phyloP scores from a whole-genome alignment of 2,113 vertebrate species.

The Pampusana beccarii region DNA sequence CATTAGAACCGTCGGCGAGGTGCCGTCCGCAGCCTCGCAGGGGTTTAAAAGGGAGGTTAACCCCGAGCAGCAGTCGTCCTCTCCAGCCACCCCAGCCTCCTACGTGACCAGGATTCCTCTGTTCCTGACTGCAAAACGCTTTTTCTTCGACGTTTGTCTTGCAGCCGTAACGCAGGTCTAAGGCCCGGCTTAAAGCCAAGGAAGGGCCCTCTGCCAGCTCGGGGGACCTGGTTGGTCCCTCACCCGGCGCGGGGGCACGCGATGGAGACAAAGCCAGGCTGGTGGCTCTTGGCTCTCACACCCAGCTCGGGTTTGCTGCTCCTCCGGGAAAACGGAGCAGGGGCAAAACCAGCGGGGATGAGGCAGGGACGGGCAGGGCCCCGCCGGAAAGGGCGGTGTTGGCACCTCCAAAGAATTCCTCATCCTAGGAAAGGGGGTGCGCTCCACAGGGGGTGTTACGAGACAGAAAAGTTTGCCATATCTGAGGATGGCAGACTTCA shows the following conservation, averaged over 20 bases:
- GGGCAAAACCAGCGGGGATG: neutral
- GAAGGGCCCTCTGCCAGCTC: neutral
- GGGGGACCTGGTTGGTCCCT: too few species aligned
- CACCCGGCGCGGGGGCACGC: too few species aligned
- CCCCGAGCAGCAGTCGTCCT: too few species aligned
- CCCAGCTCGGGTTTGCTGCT: neutral
- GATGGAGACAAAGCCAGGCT: too few species aligned
- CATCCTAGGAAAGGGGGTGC: neutral
- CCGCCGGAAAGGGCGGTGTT: neutral
- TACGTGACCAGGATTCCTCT: neutral
- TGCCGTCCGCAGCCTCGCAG: rapidly evolving
- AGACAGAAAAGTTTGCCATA: neutral
- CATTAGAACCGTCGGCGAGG: neutral
- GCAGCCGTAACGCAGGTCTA: neutral
- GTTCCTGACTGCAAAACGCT: too few species aligned
- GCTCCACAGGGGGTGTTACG: neutral
- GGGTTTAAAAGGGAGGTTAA: neutral
- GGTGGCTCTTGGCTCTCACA: neutral
- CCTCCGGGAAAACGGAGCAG: neutral
- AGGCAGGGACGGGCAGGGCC: neutral
- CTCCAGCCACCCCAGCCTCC: neutral
- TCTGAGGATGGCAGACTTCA: neutral
- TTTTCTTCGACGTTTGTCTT: neutral
- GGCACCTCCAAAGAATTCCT: neutral
- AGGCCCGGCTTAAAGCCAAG: neutral